Base-by-base conservation (phyloP, 2,888 invertebrate species). In the Drosophila acutilabella region DNA sequence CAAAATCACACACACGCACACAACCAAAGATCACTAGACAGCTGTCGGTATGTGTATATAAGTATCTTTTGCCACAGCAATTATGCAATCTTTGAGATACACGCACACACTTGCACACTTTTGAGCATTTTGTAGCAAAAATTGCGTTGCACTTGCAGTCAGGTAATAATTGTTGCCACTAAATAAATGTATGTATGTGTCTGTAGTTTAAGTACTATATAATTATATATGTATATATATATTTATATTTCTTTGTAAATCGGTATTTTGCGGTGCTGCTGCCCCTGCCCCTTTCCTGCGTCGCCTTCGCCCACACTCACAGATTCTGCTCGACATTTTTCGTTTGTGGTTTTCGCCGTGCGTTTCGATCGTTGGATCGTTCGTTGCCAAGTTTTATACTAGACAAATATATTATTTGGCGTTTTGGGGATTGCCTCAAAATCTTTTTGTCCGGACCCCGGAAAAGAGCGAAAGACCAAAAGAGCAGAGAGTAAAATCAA, bases 381-480 rank as follows among this genome's bases (percentile, higher is more conserved):
- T 76, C 85, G 88, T 74, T 84, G 83, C 83, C 83, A 84, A 83
- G 76, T 80, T 85, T 82, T 84, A 77, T 82, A 85, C 86, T 80
- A 85, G 87, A 66, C 72, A 85, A 81, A 74, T 85, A 74, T 85
- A 84, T 66, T 87, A 76, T 87, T 78, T 72, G 44, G 71, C 71
- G 61, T 73, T 62, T 30, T 62, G 72, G 65, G 71, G 44, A 64
- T 58, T 50, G 60, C 64, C 61, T 58, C 64, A 66, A 76, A 62
- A 68, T 67, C 13, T 13, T 36, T 36, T 86, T 81, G 71, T 87
- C 81, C 82, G 83, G 79, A 79, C 74, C 85, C 41, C 71, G 70
- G 79, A 81, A 66, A 74, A 56, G 53, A 33, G 45, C 36, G 41
- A 20, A 30, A 45, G 41, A 16, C 20, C 48, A 36, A 40, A 23